Evolutionary conservation across 2,113 vertebrate species (phyloP), one percentile per base, ranked within the genome.

Genomic region (Nanorana parkeri): DNA sequence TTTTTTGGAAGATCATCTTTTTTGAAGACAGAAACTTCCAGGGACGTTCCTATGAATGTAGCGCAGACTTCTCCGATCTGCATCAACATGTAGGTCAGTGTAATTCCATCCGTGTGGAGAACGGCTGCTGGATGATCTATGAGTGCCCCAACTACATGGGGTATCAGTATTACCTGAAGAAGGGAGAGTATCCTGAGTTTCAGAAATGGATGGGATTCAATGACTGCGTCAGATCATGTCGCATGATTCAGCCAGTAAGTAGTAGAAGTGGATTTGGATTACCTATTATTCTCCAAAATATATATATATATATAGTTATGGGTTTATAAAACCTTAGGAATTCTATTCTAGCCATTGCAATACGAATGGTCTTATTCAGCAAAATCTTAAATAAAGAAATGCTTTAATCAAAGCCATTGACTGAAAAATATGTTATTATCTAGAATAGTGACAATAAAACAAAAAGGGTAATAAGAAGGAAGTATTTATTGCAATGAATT

Each of bases 11-110:
- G 97, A 94, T 99, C 28, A 90, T 94, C 87, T 97, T 99, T 89
- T 98, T 95, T 0, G 95, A 99, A 90, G 96, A 98, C 88, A 97
- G 95, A 87, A 94, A 96, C 84, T 99, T 97, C 88, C 92, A 96
- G 68, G 96, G 97, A 60, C 95, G 92, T 19, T 91, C 86, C 85
- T 98, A 97, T 23, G 96, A 97, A 84, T 96, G 94, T 0, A 94
- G 96, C 78, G 91, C 93, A 0, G 95, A 98, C 90, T 96, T 95
- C 87, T 88, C 94, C 0, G 95, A 98, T 64, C 95, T 98, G 88
- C 95, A 96, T 85, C 58, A 84, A 73, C 63, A 78, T 66, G 61
- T 78, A 24, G 63, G 41, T 17, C 61, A 65, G 21, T 98, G 96
- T 90, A 98, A 98, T 92, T 97, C 96, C 87, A 96, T 97, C 84